Percentiles rank a stretch among this genome's conserved stretches.
These are phyloP conservation scores for Girardinus metallicus DNA, from an alignment of 2,797 vertebrate genomes.

Conservation along the genomic window DNA sequence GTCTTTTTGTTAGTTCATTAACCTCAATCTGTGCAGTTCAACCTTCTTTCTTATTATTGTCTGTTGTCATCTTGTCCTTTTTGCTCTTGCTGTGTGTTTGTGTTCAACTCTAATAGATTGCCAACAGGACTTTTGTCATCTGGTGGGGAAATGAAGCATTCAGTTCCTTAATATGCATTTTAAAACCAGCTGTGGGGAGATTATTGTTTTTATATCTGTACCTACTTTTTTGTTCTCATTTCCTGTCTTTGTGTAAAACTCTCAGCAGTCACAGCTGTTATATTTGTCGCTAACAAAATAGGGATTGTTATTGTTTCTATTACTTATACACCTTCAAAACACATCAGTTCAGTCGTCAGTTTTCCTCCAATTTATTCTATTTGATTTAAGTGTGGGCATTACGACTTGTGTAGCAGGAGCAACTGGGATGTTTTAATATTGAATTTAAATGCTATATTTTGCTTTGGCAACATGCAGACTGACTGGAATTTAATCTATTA, in stretches of 20 bases:
- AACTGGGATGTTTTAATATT: neutral
- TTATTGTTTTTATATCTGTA: neutral
- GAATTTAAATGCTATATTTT: neutral
- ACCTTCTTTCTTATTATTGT: conserved; percentile 22
- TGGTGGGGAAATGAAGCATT: conserved; percentile 17
- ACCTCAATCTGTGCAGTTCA: conserved; percentile 19
- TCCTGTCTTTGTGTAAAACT: neutral
- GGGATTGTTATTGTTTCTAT: neutral
- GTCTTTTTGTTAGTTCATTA: conserved; percentile 53
- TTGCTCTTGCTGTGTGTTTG: conserved; percentile 5
- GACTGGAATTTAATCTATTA: neutral
- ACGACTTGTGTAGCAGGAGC: neutral
- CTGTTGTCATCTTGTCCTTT: conserved; percentile 20
- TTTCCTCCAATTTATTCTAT: neutral
- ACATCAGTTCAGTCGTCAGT: neutral
- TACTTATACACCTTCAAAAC: neutral
- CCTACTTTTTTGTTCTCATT: no score
- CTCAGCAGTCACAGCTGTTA: neutral
- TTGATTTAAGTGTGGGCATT: neutral
- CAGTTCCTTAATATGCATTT: conserved; percentile 36
- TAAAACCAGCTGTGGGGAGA: conserved; percentile 17
- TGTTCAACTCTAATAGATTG: conserved; percentile 29
- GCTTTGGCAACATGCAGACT: neutral
- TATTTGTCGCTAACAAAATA: neutral
- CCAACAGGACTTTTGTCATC: conserved; percentile 28